Percentiles rank a stretch among this genome's conserved stretches.
These are phyloP conservation scores for Hydrochoerus hydrochaeris DNA, from an alignment of 2,113 vertebrate genomes.

Conservation along the genomic window DNA sequence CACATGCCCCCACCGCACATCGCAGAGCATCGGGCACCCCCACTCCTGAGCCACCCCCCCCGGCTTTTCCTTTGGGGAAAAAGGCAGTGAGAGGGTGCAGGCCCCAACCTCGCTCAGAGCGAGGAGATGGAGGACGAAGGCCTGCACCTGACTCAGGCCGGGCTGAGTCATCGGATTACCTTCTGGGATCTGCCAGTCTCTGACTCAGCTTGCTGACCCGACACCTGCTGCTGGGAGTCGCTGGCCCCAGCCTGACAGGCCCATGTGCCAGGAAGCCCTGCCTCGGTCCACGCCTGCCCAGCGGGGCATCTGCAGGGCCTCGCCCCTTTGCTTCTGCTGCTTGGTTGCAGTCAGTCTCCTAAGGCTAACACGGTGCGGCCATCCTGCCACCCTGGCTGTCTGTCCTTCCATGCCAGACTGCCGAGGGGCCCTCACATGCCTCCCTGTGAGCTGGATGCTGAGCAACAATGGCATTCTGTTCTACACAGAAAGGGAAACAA, in stretches of 20 bases:
- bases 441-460: not conserved
- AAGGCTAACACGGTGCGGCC: not conserved
- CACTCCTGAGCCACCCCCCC: not conserved
- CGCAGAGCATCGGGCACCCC: too few species aligned
- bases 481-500: not conserved
- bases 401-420: not conserved
- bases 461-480: not conserved
- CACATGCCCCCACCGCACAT: not conserved
- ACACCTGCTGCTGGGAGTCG: not conserved
- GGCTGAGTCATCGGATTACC: constrained; percentile 29
- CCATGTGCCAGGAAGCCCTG: not conserved
- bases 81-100: not conserved
- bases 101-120: not conserved
- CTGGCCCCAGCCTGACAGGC: not conserved
- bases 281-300: not conserved
- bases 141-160: not conserved
- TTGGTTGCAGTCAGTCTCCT: not conserved
- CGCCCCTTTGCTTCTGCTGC: not conserved
- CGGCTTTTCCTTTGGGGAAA: not conserved
- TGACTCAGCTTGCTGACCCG: constrained; percentile 46
- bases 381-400: not conserved
- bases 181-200: not conserved
- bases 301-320: not conserved
- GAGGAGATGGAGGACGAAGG: not conserved
- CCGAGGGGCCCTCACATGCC: not conserved